Conservation (phyloP, 1,140 invertebrate species). For the Amyelois transitella region DNA sequence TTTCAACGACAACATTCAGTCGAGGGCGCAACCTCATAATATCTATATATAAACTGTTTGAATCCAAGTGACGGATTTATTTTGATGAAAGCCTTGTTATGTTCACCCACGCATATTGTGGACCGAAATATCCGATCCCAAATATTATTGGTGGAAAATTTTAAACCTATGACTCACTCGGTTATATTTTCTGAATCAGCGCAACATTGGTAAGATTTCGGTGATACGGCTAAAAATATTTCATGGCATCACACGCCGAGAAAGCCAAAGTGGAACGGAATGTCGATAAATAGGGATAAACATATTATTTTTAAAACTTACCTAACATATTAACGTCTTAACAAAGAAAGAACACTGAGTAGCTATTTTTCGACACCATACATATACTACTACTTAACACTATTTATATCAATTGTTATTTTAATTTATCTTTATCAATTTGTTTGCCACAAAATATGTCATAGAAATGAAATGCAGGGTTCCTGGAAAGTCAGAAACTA, state of each 20-base stretch:
- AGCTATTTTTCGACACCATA: too few relatives aligned
- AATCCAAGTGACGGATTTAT: constrained; percentile 44
- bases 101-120: constrained; percentile 47
- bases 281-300: background rate
- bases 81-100: constrained; percentile 63
- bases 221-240: constrained; percentile 28
- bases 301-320: too few relatives aligned
- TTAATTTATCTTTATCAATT: too few relatives aligned
- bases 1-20: constrained; percentile 16
- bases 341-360: too few relatives aligned
- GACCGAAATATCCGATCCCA: constrained; percentile 43
- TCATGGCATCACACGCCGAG: constrained; percentile 15
- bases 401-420: too few relatives aligned
- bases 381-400: too few relatives aligned
- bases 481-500: too few relatives aligned
- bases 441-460: too few relatives aligned
- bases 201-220: constrained; percentile 27
- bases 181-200: constrained; percentile 48
- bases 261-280: background rate
- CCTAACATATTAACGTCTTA: too few relatives aligned
- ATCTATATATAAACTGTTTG: constrained; percentile 46
- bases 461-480: too few relatives aligned
- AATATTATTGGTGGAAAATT: constrained; percentile 29
- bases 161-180: constrained; percentile 42
- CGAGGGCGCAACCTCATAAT: constrained; percentile 20